phyloP scores from a whole-genome alignment of 2,797 vertebrate species.

The Bovichtus variegatus region DNA sequence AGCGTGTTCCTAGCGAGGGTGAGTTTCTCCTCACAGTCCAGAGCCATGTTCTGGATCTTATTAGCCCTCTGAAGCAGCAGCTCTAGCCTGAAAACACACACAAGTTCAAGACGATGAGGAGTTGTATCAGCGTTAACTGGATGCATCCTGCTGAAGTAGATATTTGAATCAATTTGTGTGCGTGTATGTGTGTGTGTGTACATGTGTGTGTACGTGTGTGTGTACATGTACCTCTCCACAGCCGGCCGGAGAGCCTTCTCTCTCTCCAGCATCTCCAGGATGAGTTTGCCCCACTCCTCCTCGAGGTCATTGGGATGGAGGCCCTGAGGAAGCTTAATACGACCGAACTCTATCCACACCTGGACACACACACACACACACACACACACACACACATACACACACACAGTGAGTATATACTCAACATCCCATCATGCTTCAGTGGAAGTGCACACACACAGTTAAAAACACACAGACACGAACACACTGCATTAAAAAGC shows the following conservation, averaged over 20 bases:
- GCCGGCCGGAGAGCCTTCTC: constrained; percentile 95
- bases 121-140: neutral
- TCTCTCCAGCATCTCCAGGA: constrained; percentile 97
- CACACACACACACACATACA: constrained; percentile 6
- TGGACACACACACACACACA: constrained; percentile 62
- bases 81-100: constrained; percentile 87
- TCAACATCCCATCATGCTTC: neutral
- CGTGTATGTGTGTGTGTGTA: neutral
- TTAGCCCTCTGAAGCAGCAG: constrained; percentile 95
- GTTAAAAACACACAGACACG: neutral
- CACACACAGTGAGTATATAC: neutral
- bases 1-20: constrained; percentile 96
- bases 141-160: neutral
- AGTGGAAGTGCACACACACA: neutral
- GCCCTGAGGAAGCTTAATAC: constrained; percentile 94
- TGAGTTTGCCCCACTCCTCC: constrained; percentile 98
- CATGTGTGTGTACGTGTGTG: neutral
- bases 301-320: constrained; percentile 97
- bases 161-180: neutral
- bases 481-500: too few relatives aligned
- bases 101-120: constrained; percentile 8
- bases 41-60: constrained; percentile 96
- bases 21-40: constrained; percentile 97
- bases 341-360: constrained; percentile 98
- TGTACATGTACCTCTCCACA: constrained; percentile 89